Conservation (phyloP, 2,888 invertebrate species). For the Panopea generosa region DNA sequence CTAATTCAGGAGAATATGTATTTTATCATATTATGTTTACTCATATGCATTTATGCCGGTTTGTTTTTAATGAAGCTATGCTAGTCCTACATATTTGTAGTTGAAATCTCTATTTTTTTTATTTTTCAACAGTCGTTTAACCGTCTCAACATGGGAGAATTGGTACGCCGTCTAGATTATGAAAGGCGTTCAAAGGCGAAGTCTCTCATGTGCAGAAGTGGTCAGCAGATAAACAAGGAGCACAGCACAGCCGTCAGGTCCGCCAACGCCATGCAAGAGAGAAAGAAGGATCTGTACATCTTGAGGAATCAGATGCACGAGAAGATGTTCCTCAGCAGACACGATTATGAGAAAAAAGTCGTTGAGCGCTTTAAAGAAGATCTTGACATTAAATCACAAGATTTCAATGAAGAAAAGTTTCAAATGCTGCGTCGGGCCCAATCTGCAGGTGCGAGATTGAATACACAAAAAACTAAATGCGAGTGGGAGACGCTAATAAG, state of each 20-base stretch:
- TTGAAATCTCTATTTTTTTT: no score
- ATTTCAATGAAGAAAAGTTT: conserved; percentile 60
- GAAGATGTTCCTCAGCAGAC: conserved; percentile 43
- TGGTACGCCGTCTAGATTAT: conserved; percentile 56
- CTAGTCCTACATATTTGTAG: no score
- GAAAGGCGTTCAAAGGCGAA: conserved; percentile 54
- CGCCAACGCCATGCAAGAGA: conserved; percentile 60
- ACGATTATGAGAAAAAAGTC: conserved; percentile 55
- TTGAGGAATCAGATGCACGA: conserved; percentile 41
- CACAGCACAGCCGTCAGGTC: conserved; percentile 59
- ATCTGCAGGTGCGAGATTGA: conserved; percentile 35
- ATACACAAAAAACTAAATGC: background rate
- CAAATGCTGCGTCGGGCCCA: conserved; percentile 44
- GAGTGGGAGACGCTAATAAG: conserved; percentile 11
- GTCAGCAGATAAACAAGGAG: conserved; percentile 58
- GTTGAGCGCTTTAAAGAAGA: conserved; percentile 52
- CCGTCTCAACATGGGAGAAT: conserved; percentile 53
- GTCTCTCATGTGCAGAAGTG: conserved; percentile 25
- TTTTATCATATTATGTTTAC: no score
- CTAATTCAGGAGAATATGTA: no score
- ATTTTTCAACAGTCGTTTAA: no score
- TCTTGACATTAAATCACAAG: conserved; percentile 56
- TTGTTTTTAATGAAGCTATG: no score
- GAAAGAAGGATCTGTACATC: conserved; percentile 44
- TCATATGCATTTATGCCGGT: no score